A percentile compares a stretch with the other conserved stretches of the same genome.
phyloP scores from a whole-genome alignment of 2,888 invertebrate species.

The Cenopis cana region DNA sequence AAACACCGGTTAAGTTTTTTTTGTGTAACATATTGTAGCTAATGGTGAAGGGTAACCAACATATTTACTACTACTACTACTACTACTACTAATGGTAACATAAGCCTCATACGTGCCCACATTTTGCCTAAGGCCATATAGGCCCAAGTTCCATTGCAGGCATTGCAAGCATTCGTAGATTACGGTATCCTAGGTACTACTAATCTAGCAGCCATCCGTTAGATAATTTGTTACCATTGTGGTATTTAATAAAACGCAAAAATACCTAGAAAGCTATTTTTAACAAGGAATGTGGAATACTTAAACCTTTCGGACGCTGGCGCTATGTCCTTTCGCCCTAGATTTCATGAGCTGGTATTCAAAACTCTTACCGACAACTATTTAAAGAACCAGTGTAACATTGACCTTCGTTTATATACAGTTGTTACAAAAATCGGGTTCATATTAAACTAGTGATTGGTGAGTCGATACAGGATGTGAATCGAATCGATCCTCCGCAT shows the following conservation, averaged over 20 bases:
- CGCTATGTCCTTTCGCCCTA: conserved; percentile 54
- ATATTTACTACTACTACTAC: no score
- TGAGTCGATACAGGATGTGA: neutral
- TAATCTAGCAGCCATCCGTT: neutral
- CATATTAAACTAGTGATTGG: neutral
- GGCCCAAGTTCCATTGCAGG: neutral
- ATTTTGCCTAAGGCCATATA: no score
- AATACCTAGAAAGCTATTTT: neutral
- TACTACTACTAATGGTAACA: no score
- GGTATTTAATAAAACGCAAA: neutral
- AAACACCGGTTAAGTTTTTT: no score
- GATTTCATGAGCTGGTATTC: conserved; percentile 50
- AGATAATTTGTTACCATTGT: neutral
- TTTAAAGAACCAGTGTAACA: neutral
- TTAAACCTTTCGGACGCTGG: conserved; percentile 38
- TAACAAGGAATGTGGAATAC: neutral
- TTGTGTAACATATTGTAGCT: no score
- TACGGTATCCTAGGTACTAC: neutral
- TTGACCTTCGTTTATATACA: neutral
- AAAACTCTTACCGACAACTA: neutral
- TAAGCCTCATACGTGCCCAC: no score
- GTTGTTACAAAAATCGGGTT: neutral
- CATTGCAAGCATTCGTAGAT: neutral
- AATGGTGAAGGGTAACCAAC: no score
- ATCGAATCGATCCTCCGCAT: conserved; percentile 37